phyloP scores from a whole-genome alignment of 2,113 vertebrate genomes.

The Pyxicephalus adspersus region DNA sequence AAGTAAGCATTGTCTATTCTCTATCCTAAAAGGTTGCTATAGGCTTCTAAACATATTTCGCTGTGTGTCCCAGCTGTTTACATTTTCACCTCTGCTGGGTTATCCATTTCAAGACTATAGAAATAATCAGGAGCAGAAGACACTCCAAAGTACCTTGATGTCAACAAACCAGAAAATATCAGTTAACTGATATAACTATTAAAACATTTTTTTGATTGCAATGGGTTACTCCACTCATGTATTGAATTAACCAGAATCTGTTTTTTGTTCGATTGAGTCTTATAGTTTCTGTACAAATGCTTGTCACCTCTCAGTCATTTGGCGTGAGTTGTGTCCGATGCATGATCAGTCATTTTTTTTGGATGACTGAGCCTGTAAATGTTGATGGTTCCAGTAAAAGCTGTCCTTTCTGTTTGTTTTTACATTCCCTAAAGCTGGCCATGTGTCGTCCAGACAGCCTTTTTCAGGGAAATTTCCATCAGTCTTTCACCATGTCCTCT shows the following conservation, averaged over 20 bases:
- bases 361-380: conserved; percentile 45
- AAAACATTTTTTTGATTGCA: too few relatives aligned
- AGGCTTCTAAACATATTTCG: too few relatives aligned
- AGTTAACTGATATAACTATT: too few relatives aligned
- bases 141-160: too few relatives aligned
- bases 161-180: too few relatives aligned
- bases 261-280: background rate
- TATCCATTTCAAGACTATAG: too few relatives aligned
- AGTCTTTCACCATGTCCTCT: conserved; percentile 29
- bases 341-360: conserved; percentile 23
- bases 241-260: background rate
- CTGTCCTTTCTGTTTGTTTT: conserved; percentile 35
- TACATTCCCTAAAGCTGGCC: conserved; percentile 35
- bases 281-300: conserved; percentile 57
- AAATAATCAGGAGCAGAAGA: too few relatives aligned
- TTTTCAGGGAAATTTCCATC: conserved; percentile 43
- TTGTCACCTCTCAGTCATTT: conserved; percentile 46
- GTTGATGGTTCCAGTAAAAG: conserved; percentile 45
- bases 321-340: conserved; percentile 9
- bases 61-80: too few relatives aligned
- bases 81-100: too few relatives aligned
- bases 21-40: too few relatives aligned
- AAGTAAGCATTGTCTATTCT: too few relatives aligned
- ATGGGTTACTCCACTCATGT: background rate
- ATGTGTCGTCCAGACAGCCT: conserved; percentile 29